Evolutionary conservation across 2,797 vertebrate genomes (phyloP).

Genomic region (Knipowitschia caucasica): DNA sequence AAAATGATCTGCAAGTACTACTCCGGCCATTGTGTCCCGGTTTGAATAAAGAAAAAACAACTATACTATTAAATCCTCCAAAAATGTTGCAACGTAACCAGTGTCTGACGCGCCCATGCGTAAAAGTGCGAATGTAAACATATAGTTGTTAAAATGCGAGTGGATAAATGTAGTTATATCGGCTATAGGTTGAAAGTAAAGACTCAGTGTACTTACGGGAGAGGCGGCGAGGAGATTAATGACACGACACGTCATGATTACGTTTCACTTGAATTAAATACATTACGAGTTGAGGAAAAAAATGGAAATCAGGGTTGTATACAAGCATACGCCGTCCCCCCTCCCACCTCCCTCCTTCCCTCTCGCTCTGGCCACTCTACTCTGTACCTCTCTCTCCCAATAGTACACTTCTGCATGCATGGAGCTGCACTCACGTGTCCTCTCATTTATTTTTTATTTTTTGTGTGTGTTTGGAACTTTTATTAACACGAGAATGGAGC

Average conservation of each 20-base stretch:
- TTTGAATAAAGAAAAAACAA: neutral
- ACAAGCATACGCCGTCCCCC: slow-evolving; percentile 82
- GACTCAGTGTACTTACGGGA: slow-evolving; percentile 84
- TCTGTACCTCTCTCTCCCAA: slow-evolving; percentile 47
- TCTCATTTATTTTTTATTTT: too few relatives aligned
- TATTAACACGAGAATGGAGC: too few relatives aligned
- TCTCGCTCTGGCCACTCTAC: slow-evolving; percentile 57
- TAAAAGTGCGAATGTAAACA: slow-evolving; percentile 64
- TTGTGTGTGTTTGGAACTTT: too few relatives aligned
- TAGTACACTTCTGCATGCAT: slow-evolving; percentile 46
- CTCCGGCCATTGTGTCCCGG: slow-evolving; percentile 33
- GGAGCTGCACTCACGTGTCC: too few relatives aligned
- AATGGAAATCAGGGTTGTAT: slow-evolving; percentile 86
- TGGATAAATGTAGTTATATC: slow-evolving; percentile 65
- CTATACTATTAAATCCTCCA: slow-evolving; percentile 44
- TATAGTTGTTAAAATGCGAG: slow-evolving; percentile 34
- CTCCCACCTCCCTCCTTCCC: slow-evolving; percentile 61
- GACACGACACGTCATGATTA: slow-evolving; percentile 87
- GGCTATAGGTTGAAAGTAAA: slow-evolving; percentile 77
- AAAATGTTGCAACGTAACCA: slow-evolving; percentile 41
- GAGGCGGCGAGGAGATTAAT: slow-evolving; percentile 86
- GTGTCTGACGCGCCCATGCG: slow-evolving; percentile 42
- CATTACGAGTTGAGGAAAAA: slow-evolving; percentile 84
- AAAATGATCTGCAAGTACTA: slow-evolving; percentile 45
- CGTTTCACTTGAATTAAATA: slow-evolving; percentile 88